Conservation (phyloP, 2,888 invertebrate genomes). For the Dryobotodes eremita region DNA sequence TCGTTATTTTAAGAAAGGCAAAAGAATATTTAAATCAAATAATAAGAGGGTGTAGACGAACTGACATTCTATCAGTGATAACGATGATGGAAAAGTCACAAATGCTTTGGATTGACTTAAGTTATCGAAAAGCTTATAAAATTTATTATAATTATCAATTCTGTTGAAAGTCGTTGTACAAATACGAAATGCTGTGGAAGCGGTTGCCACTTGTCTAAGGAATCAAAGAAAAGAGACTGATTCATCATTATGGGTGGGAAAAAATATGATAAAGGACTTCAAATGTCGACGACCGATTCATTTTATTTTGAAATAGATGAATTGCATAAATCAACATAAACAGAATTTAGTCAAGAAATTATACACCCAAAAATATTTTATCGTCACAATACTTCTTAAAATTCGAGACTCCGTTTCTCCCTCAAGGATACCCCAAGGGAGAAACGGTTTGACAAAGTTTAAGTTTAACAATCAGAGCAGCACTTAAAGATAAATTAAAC, state of each 20-base stretch:
- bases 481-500: constrained; percentile 42
- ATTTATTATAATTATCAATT: not conserved
- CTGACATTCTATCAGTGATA: not conserved
- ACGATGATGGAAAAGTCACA: not conserved
- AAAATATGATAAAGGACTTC: not conserved
- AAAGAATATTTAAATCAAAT: not conserved
- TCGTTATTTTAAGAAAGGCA: too few relatives aligned
- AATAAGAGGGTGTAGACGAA: not conserved
- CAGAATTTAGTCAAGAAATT: not conserved
- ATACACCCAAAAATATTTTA: not conserved
- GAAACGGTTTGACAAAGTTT: constrained; percentile 30
- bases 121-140: not conserved
- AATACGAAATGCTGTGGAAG: not conserved
- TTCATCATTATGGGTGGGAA: not conserved
- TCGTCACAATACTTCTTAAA: constrained; percentile 9
- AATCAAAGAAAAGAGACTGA: not conserved
- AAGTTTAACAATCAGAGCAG: constrained; percentile 48
- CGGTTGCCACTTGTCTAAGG: not conserved
- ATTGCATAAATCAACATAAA: not conserved
- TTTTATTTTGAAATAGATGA: not conserved
- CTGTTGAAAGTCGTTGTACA: not conserved
- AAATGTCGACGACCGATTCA: not conserved
- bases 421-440: constrained; percentile 3
- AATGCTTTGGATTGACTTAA: not conserved
- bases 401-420: constrained; percentile 6